These are phyloP conservation scores for Lepidostoma basale DNA, from an alignment of 1,140 invertebrate genomes.

Conservation along the genomic window DNA sequence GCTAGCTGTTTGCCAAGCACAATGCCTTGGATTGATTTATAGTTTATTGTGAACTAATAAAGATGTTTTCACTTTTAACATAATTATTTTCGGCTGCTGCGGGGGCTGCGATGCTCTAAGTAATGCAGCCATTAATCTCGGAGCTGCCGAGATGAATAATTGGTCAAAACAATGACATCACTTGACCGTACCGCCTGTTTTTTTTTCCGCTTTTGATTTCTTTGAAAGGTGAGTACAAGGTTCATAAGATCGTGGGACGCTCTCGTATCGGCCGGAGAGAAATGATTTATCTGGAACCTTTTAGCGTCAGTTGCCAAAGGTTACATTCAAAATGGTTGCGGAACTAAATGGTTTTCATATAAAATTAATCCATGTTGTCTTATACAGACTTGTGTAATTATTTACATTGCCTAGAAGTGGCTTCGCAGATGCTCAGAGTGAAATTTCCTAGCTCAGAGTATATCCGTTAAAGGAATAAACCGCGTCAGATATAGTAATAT, in stretches of 20 bases:
- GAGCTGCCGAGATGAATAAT: conserved; percentile 14
- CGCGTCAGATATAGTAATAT: too few species aligned
- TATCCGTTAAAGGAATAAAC: too few species aligned
- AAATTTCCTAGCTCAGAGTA: too few species aligned
- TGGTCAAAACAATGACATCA: conserved; percentile 21
- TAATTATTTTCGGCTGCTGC: neutral
- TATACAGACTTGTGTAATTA: too few species aligned
- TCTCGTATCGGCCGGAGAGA: neutral
- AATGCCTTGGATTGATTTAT: too few species aligned
- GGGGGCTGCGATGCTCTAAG: neutral
- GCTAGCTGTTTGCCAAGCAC: too few species aligned
- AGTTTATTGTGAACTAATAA: too few species aligned
- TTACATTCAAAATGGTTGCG: conserved; percentile 11
- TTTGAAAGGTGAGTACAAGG: conserved; percentile 10
- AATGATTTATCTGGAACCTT: conserved; percentile 22
- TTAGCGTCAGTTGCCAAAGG: neutral
- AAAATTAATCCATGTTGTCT: too few species aligned
- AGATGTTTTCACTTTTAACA: conserved; percentile 20
- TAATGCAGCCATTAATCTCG: neutral
- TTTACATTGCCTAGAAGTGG: too few species aligned
- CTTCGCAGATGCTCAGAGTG: too few species aligned
- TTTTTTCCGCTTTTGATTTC: neutral
- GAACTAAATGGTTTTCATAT: conserved; percentile 2
- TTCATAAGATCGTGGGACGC: conserved; percentile 18
- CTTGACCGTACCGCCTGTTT: neutral